Conservation (phyloP, 1,140 invertebrate genomes). For the Drosophila mayri region DNA sequence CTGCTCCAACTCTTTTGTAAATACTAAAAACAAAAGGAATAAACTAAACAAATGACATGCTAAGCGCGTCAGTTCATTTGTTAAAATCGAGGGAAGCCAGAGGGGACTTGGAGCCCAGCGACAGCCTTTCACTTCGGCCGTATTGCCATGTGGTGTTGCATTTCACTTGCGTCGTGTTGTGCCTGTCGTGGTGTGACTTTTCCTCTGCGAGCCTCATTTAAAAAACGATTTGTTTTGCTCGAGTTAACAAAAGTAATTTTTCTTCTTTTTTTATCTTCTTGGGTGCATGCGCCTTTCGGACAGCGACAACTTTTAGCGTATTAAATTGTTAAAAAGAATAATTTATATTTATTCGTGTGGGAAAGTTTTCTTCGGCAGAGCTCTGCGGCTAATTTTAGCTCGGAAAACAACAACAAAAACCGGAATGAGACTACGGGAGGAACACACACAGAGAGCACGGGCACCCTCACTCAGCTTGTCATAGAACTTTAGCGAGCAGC, state of each 20-base stretch:
- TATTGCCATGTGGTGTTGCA: constrained; percentile 70
- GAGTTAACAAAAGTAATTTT: constrained; percentile 76
- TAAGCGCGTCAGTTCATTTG: constrained; percentile 72
- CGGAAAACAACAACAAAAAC: background rate
- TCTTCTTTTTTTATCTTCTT: constrained; percentile 65
- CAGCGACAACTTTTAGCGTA: constrained; percentile 51
- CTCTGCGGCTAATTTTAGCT: constrained; percentile 20
- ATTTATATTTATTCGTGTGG: constrained; percentile 45
- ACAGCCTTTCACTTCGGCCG: constrained; percentile 69
- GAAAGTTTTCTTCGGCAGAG: constrained; percentile 27
- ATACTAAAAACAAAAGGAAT: constrained; percentile 12
- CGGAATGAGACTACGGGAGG: background rate
- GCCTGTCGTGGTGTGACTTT: constrained; percentile 44
- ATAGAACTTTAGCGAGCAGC: constrained; percentile 16
- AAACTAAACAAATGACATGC: constrained; percentile 70
- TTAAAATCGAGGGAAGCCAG: constrained; percentile 36
- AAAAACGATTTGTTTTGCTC: constrained; percentile 79
- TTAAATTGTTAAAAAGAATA: constrained; percentile 64
- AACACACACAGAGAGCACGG: background rate
- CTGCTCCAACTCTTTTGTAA: constrained; percentile 15
- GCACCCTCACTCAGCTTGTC: constrained; percentile 23
- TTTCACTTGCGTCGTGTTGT: constrained; percentile 63
- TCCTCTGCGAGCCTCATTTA: constrained; percentile 60
- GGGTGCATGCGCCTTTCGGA: constrained; percentile 11
- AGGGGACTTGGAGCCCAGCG: constrained; percentile 33